Evolutionary conservation across 2,797 vertebrate genomes (phyloP), one percentile per base, ranked within the genome.

Genomic region (Brachyrhaphis roseni): DNA sequence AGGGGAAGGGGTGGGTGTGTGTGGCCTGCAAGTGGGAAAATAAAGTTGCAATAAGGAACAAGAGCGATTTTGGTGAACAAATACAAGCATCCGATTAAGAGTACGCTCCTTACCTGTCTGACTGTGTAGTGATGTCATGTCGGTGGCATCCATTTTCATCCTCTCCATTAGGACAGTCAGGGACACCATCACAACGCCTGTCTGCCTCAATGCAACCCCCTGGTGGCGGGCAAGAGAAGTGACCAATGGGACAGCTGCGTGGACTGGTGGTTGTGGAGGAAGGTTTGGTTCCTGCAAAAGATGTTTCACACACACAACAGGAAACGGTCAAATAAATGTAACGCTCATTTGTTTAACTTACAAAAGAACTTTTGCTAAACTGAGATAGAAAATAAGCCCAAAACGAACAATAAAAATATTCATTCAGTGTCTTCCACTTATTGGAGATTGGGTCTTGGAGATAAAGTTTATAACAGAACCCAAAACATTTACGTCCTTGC

Each of bases 181-280:
- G 85, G 26, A 92, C 53, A 0, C 96, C 95, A 1, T 97, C 88
- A n/a, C 97, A 98, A 0, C 92, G 94, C 36, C 87, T 83, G 8
- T 70, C 57, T 18, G 80, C 83, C 26, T 91, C 75, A 0, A 97
- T 94, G 83, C 96, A 97, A 78, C 84, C 91, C 28, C 94, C 96
- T 76, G 95, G 94, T 84, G 94, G 90, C 0, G 92, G 92, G 82
- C 96, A 97, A 81, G 93, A 93, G 91, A 96, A 97, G 88, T 96
- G 94, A n/a, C 93, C 94, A 1, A 59, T 70, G 0, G 85, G 89
- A 74, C 96, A 97, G 51, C 94, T 93, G 57, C 57, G 90, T 5
- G 91, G 90, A 39, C 87, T 92, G 20, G 62, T 78, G 41, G 91
- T 1, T 12, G 93, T 91, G 0, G 92, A 47, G 45, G 94, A 88